Percentiles rank a stretch among this genome's conserved stretches.
Evolutionary conservation across 2,113 vertebrate species (phyloP).

Genomic region (Tichodroma muraria): DNA sequence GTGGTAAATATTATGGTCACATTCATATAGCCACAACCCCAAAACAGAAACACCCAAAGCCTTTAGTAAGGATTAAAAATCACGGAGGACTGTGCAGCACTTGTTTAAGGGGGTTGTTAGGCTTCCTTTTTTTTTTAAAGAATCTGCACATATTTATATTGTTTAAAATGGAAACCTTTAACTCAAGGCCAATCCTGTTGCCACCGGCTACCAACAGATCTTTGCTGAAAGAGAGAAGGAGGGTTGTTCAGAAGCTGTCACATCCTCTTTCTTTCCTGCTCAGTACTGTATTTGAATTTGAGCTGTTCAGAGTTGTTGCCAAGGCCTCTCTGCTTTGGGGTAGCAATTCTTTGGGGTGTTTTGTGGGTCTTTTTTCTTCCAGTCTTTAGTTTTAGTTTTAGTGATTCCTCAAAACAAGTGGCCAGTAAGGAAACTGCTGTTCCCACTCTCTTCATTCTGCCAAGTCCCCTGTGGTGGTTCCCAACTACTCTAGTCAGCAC

Average conservation of each 20-base stretch:
- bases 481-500: not conserved
- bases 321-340: not conserved
- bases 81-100: rapidly evolving
- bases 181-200: not conserved
- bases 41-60: not conserved
- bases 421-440: not conserved
- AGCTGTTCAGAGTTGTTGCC: not conserved
- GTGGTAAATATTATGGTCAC: conserved; percentile 18
- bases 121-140: not conserved
- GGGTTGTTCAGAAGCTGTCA: not conserved
- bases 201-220: not conserved
- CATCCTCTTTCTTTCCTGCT: not conserved
- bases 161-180: not conserved
- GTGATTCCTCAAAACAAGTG: not conserved
- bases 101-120: not conserved
- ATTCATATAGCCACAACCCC: not conserved
- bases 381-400: no score
- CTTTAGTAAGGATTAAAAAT: not conserved
- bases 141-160: not conserved
- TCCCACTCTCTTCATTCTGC: not conserved
- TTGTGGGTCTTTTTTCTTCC: no score
- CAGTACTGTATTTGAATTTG: not conserved
- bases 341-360: not conserved
- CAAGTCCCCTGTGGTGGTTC: not conserved
- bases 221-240: not conserved